Evolutionary conservation across 2,797 vertebrate species (phyloP).

Genomic region (Triplophysa bombifrons): DNA sequence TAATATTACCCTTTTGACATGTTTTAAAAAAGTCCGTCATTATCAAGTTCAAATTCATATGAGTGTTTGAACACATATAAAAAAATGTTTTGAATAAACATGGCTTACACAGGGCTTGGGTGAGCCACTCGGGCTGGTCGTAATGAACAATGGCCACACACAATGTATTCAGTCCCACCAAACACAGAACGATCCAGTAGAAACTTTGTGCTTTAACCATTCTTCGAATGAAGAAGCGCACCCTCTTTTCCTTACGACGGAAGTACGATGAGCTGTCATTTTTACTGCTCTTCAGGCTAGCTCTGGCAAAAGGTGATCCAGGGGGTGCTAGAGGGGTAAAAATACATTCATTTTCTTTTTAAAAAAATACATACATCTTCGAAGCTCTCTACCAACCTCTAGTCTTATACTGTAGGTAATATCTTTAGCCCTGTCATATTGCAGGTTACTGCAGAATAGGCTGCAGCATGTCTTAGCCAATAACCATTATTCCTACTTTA

Average conservation of each 20-base stretch:
- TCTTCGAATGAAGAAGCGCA: conserved; percentile 93
- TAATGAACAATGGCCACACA: conserved; percentile 97
- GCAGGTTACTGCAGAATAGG: too few species aligned
- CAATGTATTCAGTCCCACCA: conserved; percentile 94
- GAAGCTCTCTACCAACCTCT: too few species aligned
- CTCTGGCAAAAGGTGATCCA: conserved; percentile 91
- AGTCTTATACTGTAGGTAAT: too few species aligned
- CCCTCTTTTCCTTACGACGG: conserved; percentile 93
- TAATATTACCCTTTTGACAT: too few species aligned
- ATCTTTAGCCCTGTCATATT: too few species aligned
- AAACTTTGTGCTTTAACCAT: conserved; percentile 98
- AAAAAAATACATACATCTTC: too few species aligned
- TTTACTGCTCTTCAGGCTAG: conserved; percentile 91
- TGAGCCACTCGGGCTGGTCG: conserved; percentile 90
- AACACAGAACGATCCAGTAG: conserved; percentile 94
- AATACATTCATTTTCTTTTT: neutral
- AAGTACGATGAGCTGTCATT: conserved; percentile 91
- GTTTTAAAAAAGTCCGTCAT: too few species aligned
- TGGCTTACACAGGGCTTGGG: conserved; percentile 86
- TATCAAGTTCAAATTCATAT: too few species aligned
- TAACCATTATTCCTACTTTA: too few species aligned
- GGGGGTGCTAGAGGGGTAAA: conserved; percentile 65
- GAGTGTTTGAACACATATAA: too few species aligned
- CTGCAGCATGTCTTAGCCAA: too few species aligned
- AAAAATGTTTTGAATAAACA: too few species aligned